Conservation (phyloP, 1,140 invertebrate genomes). For the Scaptomyza graminum region DNA sequence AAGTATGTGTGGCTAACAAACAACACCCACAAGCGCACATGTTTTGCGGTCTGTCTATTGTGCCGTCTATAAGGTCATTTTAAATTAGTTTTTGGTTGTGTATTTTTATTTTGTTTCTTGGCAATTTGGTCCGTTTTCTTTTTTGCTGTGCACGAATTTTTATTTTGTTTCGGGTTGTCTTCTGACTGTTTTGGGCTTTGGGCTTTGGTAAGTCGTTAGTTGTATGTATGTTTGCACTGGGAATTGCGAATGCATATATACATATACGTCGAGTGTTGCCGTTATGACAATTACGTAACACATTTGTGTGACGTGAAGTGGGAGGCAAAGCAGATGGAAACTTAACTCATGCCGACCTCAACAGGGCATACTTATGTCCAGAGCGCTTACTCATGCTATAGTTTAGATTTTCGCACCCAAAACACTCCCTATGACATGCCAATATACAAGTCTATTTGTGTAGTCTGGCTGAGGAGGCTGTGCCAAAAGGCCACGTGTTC, state of each 20-base stretch:
- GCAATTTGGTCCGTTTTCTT: constrained; percentile 17
- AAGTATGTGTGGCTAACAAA: constrained; percentile 49
- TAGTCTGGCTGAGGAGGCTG: not conserved
- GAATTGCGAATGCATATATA: constrained; percentile 40
- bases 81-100: constrained; percentile 72
- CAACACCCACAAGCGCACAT: constrained; percentile 37
- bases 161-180: constrained; percentile 3
- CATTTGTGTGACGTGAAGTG: constrained; percentile 70
- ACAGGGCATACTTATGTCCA: constrained; percentile 34
- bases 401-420: constrained; percentile 36
- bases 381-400: constrained; percentile 60
- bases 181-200: constrained; percentile 28
- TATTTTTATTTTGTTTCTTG: constrained; percentile 24
- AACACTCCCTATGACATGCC: constrained; percentile 48
- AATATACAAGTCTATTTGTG: constrained; percentile 38
- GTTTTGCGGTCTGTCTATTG: constrained; percentile 65
- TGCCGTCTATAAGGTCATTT: constrained; percentile 70
- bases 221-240: constrained; percentile 54
- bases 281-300: constrained; percentile 77
- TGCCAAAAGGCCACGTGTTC: constrained; percentile 49
- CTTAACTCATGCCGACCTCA: constrained; percentile 56
- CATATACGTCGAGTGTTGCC: constrained; percentile 37
- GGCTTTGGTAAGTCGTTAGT: constrained; percentile 39
- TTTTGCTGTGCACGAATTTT: not conserved
- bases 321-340: constrained; percentile 40